Conservation (phyloP, 2,888 invertebrate species). For the Drosophila macrospina region DNA sequence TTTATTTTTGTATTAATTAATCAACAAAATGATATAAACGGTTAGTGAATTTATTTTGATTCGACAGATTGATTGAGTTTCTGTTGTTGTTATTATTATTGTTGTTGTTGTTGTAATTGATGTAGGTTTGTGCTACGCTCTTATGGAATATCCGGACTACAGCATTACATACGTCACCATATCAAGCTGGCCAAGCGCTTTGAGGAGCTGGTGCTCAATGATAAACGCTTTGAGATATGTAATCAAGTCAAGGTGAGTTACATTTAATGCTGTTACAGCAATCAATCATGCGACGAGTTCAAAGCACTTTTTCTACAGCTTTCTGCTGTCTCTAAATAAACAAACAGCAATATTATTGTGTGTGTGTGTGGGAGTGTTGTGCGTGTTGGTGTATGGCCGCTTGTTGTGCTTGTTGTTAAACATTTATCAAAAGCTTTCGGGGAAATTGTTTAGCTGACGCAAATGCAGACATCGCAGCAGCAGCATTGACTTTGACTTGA, state of each 20-base stretch:
- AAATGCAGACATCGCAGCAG: conserved; percentile 35
- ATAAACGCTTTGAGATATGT: conserved; percentile 95
- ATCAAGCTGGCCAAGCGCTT: conserved; percentile 95
- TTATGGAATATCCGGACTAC: conserved; percentile 97
- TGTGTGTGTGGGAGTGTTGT: conserved; percentile 12
- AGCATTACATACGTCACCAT: conserved; percentile 96
- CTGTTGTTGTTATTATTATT: neutral
- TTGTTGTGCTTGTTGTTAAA: conserved; percentile 48
- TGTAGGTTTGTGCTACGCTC: conserved; percentile 93
- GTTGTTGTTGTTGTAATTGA: too few relatives aligned
- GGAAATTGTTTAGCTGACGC: conserved; percentile 52
- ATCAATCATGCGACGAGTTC: conserved; percentile 68
- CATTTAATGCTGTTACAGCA: conserved; percentile 39
- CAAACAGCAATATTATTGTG: too few relatives aligned
- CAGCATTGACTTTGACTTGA: conserved; percentile 58
- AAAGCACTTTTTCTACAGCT: conserved; percentile 62
- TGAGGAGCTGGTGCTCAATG: conserved; percentile 91
- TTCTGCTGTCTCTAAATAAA: conserved; percentile 25
- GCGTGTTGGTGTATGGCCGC: conserved; percentile 12
- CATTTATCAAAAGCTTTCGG: conserved; percentile 45
- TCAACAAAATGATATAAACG: neutral
- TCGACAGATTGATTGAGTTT: conserved; percentile 11
- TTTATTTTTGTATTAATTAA: too few relatives aligned
- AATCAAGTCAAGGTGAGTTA: conserved; percentile 94
- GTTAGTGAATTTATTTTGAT: neutral